A percentile compares a stretch with the other conserved stretches of the same genome.
Evolutionary conservation across 2,888 invertebrate genomes (phyloP).

Genomic region (Drosophila hamatofila): DNA sequence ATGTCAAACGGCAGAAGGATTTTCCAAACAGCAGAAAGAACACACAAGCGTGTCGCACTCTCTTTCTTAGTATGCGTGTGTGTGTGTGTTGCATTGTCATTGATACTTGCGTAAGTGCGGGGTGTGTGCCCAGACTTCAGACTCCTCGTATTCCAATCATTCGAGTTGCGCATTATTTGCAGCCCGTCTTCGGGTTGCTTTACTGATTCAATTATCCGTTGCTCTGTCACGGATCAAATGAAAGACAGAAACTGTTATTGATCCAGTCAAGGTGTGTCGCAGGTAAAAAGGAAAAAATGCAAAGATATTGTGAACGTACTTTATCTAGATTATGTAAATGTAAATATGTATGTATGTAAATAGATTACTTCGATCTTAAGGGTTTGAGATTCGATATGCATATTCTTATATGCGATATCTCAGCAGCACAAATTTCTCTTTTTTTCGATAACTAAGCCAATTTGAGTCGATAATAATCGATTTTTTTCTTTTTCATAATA

Average conservation of each 20-base stretch:
- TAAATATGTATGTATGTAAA: too few relatives aligned
- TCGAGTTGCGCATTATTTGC: constrained; percentile 4
- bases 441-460: too few relatives aligned
- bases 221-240: not conserved
- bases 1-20: constrained; percentile 58
- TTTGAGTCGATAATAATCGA: too few relatives aligned
- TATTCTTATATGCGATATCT: too few relatives aligned
- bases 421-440: too few relatives aligned
- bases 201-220: not conserved
- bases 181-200: constrained; percentile 4
- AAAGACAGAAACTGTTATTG: not conserved
- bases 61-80: too few relatives aligned
- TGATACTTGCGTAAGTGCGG: constrained; percentile 25
- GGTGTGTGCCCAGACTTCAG: not conserved
- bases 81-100: constrained; percentile 30
- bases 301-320: not conserved
- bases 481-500: too few relatives aligned
- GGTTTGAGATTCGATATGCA: too few relatives aligned
- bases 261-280: not conserved
- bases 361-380: too few relatives aligned
- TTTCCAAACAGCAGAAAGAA: constrained; percentile 8
- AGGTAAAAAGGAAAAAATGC: not conserved
- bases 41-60: constrained; percentile 11
- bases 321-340: not conserved
- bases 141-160: constrained; percentile 1